Evolutionary conservation across 2,797 vertebrate species (phyloP).

Genomic region (Neoniphon sammara): DNA sequence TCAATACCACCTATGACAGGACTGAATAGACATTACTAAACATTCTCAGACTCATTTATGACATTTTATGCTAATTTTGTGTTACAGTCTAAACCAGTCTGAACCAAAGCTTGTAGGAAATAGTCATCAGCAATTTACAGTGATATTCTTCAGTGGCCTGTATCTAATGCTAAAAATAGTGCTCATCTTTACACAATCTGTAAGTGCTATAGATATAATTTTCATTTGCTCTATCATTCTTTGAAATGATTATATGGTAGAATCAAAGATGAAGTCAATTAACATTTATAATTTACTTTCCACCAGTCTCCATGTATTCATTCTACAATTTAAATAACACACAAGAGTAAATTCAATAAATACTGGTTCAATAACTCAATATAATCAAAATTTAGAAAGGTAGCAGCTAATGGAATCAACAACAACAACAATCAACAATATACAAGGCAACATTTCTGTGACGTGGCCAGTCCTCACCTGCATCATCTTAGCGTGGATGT

Average conservation of each 20-base stretch:
- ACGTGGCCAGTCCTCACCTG: conserved; percentile 75
- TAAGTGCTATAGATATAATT: not conserved
- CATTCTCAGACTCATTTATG: not conserved
- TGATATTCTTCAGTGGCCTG: not conserved
- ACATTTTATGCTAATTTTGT: not conserved
- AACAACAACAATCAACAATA: no score
- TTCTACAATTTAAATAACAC: not conserved
- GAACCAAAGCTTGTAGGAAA: not conserved
- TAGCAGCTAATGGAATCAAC: not conserved
- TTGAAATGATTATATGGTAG: not conserved
- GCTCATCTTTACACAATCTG: not conserved
- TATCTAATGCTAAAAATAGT: no score
- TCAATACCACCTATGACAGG: not conserved
- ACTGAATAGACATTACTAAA: not conserved
- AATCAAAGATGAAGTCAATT: not conserved
- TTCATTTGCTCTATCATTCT: not conserved
- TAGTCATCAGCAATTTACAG: not conserved
- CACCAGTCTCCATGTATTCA: not conserved
- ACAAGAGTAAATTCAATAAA: not conserved
- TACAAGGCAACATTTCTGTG: not conserved
- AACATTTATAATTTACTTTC: no score
- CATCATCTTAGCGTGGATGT: conserved; percentile 90
- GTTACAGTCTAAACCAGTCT: not conserved
- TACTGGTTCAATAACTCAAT: not conserved
- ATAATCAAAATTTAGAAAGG: not conserved